A percentile compares a stretch with the other conserved stretches of the same genome.
Conservation (phyloP, 92 coral and sea anemone genomes). For the Galaxea fascicularis region DNA sequence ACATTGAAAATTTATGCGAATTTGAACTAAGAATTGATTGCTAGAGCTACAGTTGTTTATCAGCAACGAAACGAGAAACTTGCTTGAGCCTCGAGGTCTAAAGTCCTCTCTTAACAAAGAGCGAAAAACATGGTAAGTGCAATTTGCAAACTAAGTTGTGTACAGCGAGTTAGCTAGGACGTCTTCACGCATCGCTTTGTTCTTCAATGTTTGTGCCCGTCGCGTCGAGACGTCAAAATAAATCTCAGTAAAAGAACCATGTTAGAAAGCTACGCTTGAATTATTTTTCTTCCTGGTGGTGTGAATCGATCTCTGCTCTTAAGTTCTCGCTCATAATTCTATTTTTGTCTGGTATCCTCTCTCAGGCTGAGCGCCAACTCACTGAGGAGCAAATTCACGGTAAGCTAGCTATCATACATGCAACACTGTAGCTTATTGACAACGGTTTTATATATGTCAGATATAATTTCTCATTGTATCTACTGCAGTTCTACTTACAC, state of each 20-base stretch:
- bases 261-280: conserved; percentile 1
- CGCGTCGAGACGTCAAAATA: conserved; percentile 4
- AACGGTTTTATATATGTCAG: not conserved
- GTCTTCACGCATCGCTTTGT: no score
- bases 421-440: not conserved
- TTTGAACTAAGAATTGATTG: conserved; percentile 37
- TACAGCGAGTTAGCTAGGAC: not conserved
- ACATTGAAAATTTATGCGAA: conserved; percentile 72
- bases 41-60: conserved; percentile 37
- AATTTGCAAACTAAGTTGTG: not conserved
- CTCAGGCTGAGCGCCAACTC: conserved; percentile 42
- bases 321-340: not conserved
- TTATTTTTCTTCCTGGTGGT: not conserved
- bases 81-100: not conserved
- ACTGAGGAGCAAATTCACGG: conserved; percentile 49
- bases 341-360: not conserved
- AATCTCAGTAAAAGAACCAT: not conserved
- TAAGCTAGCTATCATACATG: not conserved
- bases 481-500: conserved; percentile 6
- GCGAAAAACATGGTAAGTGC: conserved; percentile 29
- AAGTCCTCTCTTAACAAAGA: conserved; percentile 10
- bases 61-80: conserved; percentile 1
- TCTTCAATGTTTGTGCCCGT: not conserved
- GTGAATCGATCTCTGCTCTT: not conserved
- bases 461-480: conserved; percentile 13